A percentile compares a stretch with the other conserved stretches of the same genome.
Evolutionary conservation across 2,113 vertebrate genomes (phyloP).

Genomic region (Blennius ocellaris): DNA sequence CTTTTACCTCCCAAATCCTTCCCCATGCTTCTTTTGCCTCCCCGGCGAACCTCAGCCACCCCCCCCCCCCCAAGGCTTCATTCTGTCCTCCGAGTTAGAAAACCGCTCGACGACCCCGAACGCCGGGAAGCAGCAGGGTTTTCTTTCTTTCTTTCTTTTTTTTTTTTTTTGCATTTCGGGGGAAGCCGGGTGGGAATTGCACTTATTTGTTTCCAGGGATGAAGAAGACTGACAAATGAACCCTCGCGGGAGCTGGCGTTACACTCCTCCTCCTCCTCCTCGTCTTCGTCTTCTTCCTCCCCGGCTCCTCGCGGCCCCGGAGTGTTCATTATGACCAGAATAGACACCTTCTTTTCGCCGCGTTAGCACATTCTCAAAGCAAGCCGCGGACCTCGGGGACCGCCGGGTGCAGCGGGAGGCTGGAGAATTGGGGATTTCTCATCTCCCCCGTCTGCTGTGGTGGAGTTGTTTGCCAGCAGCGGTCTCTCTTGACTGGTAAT

Average conservation of each 20-base stretch:
- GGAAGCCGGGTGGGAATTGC: conserved; percentile 64
- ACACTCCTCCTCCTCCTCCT: conserved; percentile 46
- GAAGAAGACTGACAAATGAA: conserved; percentile 80
- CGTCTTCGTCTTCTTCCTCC: conserved; percentile 51
- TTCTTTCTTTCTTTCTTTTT: no score
- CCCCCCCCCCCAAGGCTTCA: no score
- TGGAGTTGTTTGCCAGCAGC: conserved; percentile 71
- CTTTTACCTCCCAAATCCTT: conserved; percentile 41
- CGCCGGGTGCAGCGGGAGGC: conserved; percentile 56
- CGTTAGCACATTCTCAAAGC: conserved; percentile 78
- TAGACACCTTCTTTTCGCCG: conserved; percentile 78
- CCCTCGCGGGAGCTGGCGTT: conserved; percentile 61
- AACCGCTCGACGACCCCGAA: conserved; percentile 25
- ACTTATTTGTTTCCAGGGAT: conserved; percentile 79
- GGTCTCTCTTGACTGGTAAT: conserved; percentile 66
- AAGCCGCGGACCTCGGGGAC: conserved; percentile 67
- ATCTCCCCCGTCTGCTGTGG: conserved; percentile 48
- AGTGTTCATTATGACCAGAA: conserved; percentile 83
- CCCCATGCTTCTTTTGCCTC: conserved; percentile 40
- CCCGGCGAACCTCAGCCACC: not conserved
- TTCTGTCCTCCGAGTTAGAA: conserved; percentile 41
- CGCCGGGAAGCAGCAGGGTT: conserved; percentile 55
- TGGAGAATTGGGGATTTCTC: conserved; percentile 66
- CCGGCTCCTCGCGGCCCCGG: conserved; percentile 63
- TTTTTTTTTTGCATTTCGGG: conserved; percentile 44